Base-by-base conservation (phyloP, 2,888 invertebrate species). In the Rutpela maculata region DNA sequence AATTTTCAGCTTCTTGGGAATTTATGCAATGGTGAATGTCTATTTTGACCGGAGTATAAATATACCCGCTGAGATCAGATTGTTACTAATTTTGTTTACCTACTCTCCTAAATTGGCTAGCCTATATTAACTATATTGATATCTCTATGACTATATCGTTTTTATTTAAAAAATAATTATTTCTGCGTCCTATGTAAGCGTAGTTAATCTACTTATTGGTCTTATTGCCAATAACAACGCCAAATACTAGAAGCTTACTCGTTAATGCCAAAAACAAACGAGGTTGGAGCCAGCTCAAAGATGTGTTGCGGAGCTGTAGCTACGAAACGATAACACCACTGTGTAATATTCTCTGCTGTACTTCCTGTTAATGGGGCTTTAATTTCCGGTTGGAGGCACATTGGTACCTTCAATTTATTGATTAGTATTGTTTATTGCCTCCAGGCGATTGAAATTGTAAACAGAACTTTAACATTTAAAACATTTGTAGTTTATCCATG, bases 351-450 rank as follows among this genome's bases (percentile, higher is more conserved):
- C 72, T 78, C 76, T 43, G 74, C 65, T 76, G 65, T 77, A 81
- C 81, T 84, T 84, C 84, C 84, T 81, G 82, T 78, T 83, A 81
- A 85, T 82, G 81, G 82, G 74, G 76, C 80, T 82, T 82, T 84
- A 85, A 84, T 85, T 84, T 84, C 84, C 84, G 83, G 81, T 76
- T 76, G 77, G 76, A 56, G 82, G 80, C 79, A 77, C 80, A 81
- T 78, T 77, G 80, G 78, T 77, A 82, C 79, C 78, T 81, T 78
- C 79, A 80, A 77, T 80, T 78, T 80, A 82, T 83, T 75, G 83
- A 82, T 83, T 82, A 75, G 59, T 77, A 70, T 79, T 80, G 79
- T 79, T 79, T 79, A 79, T 80, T 72, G 75, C 74, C 67, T 65
- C 38, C 19, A n/a, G 43, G 63, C 55, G 12, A 17, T 63, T 70